These are phyloP conservation scores for Coregonus suidteri DNA, from an alignment of 2,797 vertebrate species.

Conservation along the genomic window DNA sequence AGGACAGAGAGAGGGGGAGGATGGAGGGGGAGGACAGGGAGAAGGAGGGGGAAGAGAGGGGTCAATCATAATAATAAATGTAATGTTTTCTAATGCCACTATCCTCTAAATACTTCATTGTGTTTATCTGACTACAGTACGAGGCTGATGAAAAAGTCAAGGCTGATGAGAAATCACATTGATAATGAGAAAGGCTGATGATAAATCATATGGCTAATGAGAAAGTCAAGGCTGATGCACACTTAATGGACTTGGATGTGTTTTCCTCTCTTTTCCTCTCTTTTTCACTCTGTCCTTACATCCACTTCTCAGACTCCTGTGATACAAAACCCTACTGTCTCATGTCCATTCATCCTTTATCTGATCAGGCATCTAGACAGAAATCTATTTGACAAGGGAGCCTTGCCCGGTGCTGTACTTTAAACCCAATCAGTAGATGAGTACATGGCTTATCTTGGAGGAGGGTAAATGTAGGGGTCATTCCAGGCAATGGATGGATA, in stretches of 20 bases:
- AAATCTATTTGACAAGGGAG: neutral
- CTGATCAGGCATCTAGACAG: neutral
- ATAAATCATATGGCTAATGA: no score
- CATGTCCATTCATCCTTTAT: neutral
- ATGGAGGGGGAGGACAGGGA: no score
- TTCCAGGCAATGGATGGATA: neutral
- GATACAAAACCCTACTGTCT: neutral
- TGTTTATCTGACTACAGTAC: no score
- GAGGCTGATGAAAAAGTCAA: neutral
- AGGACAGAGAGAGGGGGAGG: slow-evolving; percentile 18
- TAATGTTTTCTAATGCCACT: slow-evolving; percentile 39
- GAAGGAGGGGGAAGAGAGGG: no score
- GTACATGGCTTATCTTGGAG: neutral
- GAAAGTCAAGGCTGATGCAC: neutral
- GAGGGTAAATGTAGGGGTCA: neutral
- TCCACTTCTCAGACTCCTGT: neutral
- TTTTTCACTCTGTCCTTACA: neutral
- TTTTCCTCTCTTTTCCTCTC: neutral
- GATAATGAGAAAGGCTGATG: no score
- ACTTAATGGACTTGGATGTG: neutral
- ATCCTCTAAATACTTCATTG: slow-evolving; percentile 36
- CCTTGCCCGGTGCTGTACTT: no score
- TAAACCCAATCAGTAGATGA: no score
- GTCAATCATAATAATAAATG: slow-evolving; percentile 22
- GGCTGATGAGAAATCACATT: no score